These are phyloP conservation scores for Amaurobius ferox DNA, from an alignment of 2,888 invertebrate genomes.

Conservation along the genomic window DNA sequence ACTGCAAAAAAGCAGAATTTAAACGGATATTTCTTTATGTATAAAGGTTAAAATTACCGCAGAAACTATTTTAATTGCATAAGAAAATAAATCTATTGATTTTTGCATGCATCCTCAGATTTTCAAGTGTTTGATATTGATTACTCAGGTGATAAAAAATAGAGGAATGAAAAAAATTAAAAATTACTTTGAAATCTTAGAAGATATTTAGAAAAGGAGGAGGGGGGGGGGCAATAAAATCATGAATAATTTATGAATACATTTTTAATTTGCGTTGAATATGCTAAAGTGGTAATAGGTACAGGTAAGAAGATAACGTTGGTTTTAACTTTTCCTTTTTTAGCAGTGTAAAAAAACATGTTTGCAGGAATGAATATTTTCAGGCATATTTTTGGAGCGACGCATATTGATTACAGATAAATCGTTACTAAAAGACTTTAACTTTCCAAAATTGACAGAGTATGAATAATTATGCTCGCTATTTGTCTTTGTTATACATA, in stretches of 20 bases:
- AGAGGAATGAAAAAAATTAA: background rate
- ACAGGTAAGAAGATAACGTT: background rate
- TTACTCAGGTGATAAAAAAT: background rate
- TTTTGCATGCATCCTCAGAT: background rate
- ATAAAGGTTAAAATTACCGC: too few relatives aligned
- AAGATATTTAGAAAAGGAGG: background rate
- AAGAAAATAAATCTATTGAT: background rate
- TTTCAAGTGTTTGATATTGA: background rate
- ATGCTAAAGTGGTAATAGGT: background rate
- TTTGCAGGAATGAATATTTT: background rate
- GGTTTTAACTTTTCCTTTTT: background rate
- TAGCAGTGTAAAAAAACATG: background rate
- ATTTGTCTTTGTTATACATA: too few relatives aligned
- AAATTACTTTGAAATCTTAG: background rate
- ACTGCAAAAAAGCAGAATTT: too few relatives aligned
- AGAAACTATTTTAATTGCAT: too few relatives aligned
- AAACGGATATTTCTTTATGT: too few relatives aligned
- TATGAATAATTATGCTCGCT: too few relatives aligned
- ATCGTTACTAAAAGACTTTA: too few relatives aligned
- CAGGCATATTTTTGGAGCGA: background rate
- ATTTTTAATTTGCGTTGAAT: background rate
- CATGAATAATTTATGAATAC: slow-evolving; percentile 12
- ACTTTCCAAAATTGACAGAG: too few relatives aligned
- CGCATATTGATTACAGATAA: background rate
- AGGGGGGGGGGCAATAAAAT: background rate